Evolutionary conservation across 2,888 invertebrate genomes (phyloP).

Genomic region (Leptogaster cylindrica): DNA sequence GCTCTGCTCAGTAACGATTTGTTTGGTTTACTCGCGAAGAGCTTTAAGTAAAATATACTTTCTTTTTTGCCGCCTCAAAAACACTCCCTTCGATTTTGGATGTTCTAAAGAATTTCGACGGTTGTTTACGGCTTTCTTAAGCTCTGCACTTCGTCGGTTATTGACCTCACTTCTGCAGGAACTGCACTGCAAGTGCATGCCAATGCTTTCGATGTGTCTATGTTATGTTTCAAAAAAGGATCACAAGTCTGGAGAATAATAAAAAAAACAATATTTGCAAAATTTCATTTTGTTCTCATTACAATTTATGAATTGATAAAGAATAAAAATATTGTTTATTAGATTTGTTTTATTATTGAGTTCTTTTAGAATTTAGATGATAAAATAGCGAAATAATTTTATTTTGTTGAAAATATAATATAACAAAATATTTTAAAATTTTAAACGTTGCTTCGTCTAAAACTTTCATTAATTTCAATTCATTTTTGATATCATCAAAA

Average conservation of each 20-base stretch:
- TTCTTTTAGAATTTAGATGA: too few species aligned
- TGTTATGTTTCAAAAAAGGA: too few species aligned
- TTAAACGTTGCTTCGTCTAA: too few species aligned
- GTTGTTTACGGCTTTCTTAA: slow-evolving; percentile 14
- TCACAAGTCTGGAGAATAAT: too few species aligned
- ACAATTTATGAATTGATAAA: slow-evolving; percentile 13
- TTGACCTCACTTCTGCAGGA: slow-evolving; percentile 5
- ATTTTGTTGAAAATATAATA: not conserved
- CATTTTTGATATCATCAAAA: not conserved
- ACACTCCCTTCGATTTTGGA: slow-evolving; percentile 11
- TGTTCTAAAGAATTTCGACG: slow-evolving; percentile 19
- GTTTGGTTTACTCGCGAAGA: slow-evolving; percentile 24
- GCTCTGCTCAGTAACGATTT: slow-evolving; percentile 41
- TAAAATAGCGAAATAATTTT: not conserved
- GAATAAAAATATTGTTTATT: not conserved
- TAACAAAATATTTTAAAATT: not conserved
- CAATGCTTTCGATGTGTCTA: too few species aligned
- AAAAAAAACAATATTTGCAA: too few species aligned
- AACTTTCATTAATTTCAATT: too few species aligned
- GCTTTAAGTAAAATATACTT: slow-evolving; percentile 26
- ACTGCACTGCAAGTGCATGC: slow-evolving; percentile 7
- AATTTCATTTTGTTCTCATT: too few species aligned
- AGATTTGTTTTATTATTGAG: too few species aligned
- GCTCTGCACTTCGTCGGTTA: slow-evolving; percentile 21
- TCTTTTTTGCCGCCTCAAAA: not conserved